Percentiles rank a stretch among this genome's conserved stretches.
phyloP scores from a whole-genome alignment of 1,140 invertebrate genomes.

The Vanessa tameamea region DNA sequence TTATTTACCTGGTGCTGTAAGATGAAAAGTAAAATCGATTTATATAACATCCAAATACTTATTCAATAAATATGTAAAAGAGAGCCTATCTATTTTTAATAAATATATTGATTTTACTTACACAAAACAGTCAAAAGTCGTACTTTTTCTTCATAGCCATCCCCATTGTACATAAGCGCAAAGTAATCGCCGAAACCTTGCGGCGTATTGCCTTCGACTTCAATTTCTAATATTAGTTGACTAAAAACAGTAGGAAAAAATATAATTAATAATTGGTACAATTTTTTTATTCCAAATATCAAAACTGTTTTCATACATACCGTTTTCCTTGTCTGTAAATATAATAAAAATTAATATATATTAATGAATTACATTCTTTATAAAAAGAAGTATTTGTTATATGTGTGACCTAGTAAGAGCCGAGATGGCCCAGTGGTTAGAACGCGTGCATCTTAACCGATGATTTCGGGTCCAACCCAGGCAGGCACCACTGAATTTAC shows the following conservation, averaged over 20 bases:
- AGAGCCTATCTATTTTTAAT: background rate
- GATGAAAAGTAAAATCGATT: background rate
- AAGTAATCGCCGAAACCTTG: slow-evolving; percentile 64
- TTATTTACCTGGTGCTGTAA: slow-evolving; percentile 27
- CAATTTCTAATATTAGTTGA: slow-evolving; percentile 48
- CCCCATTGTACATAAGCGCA: slow-evolving; percentile 53
- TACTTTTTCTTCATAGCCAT: slow-evolving; percentile 55
- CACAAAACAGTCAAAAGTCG: slow-evolving; percentile 46
- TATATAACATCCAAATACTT: background rate
- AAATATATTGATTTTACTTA: slow-evolving; percentile 32
- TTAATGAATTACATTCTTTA: background rate
- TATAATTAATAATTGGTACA: background rate
- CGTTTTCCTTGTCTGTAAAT: slow-evolving; percentile 29
- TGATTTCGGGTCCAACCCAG: no score
- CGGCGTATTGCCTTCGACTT: slow-evolving; percentile 45
- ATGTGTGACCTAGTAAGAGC: no score
- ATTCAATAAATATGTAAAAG: no score
- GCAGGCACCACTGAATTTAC: no score
- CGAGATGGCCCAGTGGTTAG: no score
- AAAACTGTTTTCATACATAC: background rate
- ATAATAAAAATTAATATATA: background rate
- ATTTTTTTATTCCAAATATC: background rate
- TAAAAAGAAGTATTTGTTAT: no score
- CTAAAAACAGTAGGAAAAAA: slow-evolving; percentile 36
- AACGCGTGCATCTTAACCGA: no score